Conservation (phyloP, 2,888 invertebrate genomes). For the Heliconius ismenius region DNA sequence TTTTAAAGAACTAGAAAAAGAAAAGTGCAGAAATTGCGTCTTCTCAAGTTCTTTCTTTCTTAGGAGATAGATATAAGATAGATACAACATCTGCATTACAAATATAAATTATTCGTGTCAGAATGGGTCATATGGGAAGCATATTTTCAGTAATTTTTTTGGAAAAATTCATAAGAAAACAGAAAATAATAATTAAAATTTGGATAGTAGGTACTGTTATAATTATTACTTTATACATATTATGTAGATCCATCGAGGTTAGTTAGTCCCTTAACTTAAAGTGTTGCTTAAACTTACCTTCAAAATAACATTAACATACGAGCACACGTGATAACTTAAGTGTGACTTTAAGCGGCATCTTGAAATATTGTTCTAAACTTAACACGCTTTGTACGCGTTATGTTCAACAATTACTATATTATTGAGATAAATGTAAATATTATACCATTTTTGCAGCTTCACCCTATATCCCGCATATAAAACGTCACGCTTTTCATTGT, state of each 20-base stretch:
- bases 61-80: no score
- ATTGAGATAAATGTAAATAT: not conserved
- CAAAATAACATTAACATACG: constrained; percentile 21
- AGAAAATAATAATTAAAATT: no score
- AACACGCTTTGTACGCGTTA: not conserved
- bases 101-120: no score
- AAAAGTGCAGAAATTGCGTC: no score
- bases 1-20: no score
- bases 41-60: no score
- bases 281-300: constrained; percentile 9
- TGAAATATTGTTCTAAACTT: constrained; percentile 7
- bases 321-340: not conserved
- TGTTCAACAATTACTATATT: not conserved
- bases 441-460: not conserved
- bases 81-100: no score
- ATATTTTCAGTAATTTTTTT: no score
- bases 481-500: no score
- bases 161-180: no score
- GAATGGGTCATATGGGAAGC: no score
- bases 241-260: not conserved
- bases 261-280: constrained; percentile 9
- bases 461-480: no score
- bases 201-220: not conserved
- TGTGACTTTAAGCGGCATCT: constrained; percentile 13
- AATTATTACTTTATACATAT: not conserved